phyloP scores from a whole-genome alignment of 1,140 invertebrate species.

The Latrodectus geometricus region DNA sequence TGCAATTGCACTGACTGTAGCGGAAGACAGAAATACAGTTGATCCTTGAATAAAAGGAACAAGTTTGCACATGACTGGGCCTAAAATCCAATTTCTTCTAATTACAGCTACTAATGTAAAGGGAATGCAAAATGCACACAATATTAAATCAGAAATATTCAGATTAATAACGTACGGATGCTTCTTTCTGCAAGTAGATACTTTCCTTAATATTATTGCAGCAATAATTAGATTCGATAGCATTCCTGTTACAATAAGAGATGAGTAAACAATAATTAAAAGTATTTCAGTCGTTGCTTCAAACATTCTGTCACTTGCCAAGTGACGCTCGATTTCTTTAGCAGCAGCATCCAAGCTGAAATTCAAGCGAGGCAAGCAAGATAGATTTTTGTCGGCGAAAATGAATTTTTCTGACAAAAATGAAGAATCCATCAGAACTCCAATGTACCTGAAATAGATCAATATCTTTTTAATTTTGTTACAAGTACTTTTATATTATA shows the following conservation, averaged over 20 bases:
- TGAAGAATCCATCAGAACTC: not conserved
- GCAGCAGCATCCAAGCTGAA: slow-evolving; percentile 45
- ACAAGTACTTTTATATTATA: too few relatives aligned
- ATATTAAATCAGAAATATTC: slow-evolving; percentile 73
- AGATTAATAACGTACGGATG: slow-evolving; percentile 70
- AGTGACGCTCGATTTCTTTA: slow-evolving; percentile 27
- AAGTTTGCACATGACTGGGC: slow-evolving; percentile 73
- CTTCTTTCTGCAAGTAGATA: not conserved
- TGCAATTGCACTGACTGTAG: slow-evolving; percentile 75
- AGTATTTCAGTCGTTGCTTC: slow-evolving; percentile 15
- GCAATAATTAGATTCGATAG: slow-evolving; percentile 38
- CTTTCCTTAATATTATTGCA: slow-evolving; percentile 33
- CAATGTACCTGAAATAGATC: too few relatives aligned
- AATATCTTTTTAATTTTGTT: too few relatives aligned
- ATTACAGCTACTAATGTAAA: slow-evolving; percentile 72
- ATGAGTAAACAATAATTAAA: slow-evolving; percentile 27
- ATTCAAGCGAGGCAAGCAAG: slow-evolving; percentile 21
- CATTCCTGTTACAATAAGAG: slow-evolving; percentile 39
- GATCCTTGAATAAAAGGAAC: slow-evolving; percentile 73
- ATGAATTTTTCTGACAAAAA: not conserved
- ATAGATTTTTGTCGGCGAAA: not conserved
- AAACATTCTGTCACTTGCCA: slow-evolving; percentile 37
- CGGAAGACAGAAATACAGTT: slow-evolving; percentile 75
- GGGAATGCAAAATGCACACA: slow-evolving; percentile 75
- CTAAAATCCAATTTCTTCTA: slow-evolving; percentile 68